These are phyloP conservation scores for Petrocephalus microphthalmus DNA, from an alignment of 2,113 vertebrate species.

Conservation along the genomic window DNA sequence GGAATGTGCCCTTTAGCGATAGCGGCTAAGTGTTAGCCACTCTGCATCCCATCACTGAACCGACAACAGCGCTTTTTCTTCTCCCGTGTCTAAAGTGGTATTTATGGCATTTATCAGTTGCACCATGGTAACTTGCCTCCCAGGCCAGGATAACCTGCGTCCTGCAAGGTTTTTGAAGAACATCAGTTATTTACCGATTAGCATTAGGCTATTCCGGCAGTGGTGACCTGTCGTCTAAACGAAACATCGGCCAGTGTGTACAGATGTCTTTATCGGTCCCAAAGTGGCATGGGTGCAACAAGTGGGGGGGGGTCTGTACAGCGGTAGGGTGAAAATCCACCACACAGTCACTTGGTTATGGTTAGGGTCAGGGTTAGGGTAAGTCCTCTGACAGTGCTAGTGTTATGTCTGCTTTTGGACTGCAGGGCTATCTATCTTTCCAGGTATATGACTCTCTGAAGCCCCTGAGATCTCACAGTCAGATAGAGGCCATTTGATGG, in stretches of 20 bases:
- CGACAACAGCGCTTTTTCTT: not conserved
- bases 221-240: not conserved
- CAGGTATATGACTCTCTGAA: not conserved
- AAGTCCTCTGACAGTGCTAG: not conserved
- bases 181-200: not conserved
- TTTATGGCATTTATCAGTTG: not conserved
- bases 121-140: not conserved
- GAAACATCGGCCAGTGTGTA: not conserved
- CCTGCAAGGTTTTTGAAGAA: not conserved
- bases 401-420: not conserved
- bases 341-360: not conserved
- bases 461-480: not conserved
- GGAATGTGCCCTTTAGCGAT: not conserved
- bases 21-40: not conserved
- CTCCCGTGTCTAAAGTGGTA: no score
- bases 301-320: not conserved
- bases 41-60: not conserved
- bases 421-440: not conserved
- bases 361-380: no score
- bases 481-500: not conserved
- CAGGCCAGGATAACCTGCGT: not conserved
- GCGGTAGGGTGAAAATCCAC: not conserved
- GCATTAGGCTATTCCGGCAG: not conserved
- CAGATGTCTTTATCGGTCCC: not conserved
- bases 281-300: not conserved